Evolutionary conservation across 1,140 invertebrate species (phyloP).

Genomic region (Neodiprion virginianus): DNA sequence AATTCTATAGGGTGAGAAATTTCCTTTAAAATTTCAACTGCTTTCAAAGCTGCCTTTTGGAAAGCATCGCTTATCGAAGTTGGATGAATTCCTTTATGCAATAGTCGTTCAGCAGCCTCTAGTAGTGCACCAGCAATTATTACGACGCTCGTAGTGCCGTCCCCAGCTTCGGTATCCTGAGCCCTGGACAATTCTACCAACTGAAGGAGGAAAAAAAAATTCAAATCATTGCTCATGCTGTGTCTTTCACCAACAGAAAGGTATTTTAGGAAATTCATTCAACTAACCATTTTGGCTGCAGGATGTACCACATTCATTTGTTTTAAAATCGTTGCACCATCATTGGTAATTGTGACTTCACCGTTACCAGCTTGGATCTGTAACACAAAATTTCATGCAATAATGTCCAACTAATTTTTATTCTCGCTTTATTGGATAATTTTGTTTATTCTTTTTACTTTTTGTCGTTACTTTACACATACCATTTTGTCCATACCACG

Average conservation of each 20-base stretch:
- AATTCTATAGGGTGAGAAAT: conserved; percentile 91
- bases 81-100: conserved; percentile 96
- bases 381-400: conserved; percentile 40
- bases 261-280: conserved; percentile 11
- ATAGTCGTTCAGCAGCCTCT: conserved; percentile 92
- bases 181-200: conserved; percentile 97
- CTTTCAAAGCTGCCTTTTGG: conserved; percentile 86
- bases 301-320: conserved; percentile 99
- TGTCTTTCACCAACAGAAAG: conserved; percentile 9
- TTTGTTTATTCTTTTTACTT: conserved; percentile 16
- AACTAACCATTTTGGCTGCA: conserved; percentile 96
- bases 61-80: conserved; percentile 97
- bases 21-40: conserved; percentile 83
- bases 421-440: conserved; percentile 2
- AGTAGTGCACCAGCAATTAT: conserved; percentile 95
- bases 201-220: conserved; percentile 62
- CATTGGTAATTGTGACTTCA: conserved; percentile 99
- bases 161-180: conserved; percentile 98
- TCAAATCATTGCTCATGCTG: conserved; percentile 15
- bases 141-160: conserved; percentile 98
- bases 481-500: conserved; percentile 99
- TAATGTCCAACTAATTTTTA: conserved; percentile 10
- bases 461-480: conserved; percentile 39
- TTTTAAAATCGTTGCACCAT: conserved; percentile 99
- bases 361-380: conserved; percentile 96